Evolutionary conservation across 2,888 invertebrate species (phyloP).

Genomic region (Seladonia tumulorum): DNA sequence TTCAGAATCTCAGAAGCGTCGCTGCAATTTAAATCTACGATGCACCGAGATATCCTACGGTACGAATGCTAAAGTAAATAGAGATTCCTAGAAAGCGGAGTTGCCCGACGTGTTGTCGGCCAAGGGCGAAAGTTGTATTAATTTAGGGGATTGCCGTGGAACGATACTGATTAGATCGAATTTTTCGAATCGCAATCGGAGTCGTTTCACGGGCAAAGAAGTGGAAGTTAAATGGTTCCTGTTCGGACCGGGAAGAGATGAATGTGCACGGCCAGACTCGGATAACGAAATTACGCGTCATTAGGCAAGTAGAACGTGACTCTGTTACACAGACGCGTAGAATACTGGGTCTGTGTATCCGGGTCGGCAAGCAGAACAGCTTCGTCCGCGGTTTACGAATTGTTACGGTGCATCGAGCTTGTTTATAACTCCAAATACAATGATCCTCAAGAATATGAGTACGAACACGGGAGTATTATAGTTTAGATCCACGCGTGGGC

Average conservation of each 20-base stretch:
- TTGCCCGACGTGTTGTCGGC: not conserved
- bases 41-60: not conserved
- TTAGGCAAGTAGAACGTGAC: conserved; percentile 36
- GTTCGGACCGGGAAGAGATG: conserved; percentile 17
- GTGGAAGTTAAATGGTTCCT: not conserved
- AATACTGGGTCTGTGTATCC: not conserved
- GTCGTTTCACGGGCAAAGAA: not conserved
- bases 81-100: too few species aligned
- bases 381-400: not conserved
- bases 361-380: not conserved
- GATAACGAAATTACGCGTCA: conserved; percentile 29
- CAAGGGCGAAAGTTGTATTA: not conserved
- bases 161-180: not conserved
- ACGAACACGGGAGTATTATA: too few species aligned
- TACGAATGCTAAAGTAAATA: not conserved
- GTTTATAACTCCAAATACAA: not conserved
- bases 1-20: not conserved
- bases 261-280: not conserved
- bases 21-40: not conserved
- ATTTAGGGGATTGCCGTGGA: not conserved
- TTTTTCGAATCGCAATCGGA: not conserved
- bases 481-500: not conserved
- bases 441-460: not conserved
- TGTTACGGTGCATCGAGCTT: not conserved
- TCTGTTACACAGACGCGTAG: conserved; percentile 17